These are phyloP conservation scores for Epinotia brunnichana DNA, from an alignment of 2,888 invertebrate species.

Conservation along the genomic window DNA sequence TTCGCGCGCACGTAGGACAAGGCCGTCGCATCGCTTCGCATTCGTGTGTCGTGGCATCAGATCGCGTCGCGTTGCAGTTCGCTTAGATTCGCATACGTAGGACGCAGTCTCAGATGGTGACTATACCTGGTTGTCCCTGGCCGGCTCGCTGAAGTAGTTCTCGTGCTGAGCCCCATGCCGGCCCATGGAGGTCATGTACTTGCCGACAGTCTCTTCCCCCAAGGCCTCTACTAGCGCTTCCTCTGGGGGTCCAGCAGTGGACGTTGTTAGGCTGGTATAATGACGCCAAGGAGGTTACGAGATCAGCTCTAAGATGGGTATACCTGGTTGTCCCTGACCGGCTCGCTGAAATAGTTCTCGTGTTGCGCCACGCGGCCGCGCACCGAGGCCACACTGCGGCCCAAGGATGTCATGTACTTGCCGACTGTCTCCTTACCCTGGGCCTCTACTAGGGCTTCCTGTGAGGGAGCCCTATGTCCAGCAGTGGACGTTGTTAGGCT, in stretches of 20 bases:
- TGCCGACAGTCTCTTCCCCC: conserved; percentile 64
- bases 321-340: conserved; percentile 73
- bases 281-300: too few relatives aligned
- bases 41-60: too few relatives aligned
- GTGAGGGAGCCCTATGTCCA: not conserved
- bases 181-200: conserved; percentile 58
- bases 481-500: too few relatives aligned
- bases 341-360: conserved; percentile 73
- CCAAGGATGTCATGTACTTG: conserved; percentile 58
- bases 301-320: too few relatives aligned
- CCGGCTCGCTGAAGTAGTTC: conserved; percentile 71
- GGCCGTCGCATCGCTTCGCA: too few relatives aligned
- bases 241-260: not conserved
- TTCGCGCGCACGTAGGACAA: too few relatives aligned
- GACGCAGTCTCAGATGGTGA: too few relatives aligned
- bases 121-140: conserved; percentile 73
- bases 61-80: too few relatives aligned
- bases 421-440: conserved; percentile 66
- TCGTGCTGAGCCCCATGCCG: conserved; percentile 71
- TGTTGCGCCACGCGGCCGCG: conserved; percentile 70
- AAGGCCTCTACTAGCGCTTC: conserved; percentile 62
- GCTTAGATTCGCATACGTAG: too few relatives aligned
- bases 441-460: conserved; percentile 59
- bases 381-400: conserved; percentile 63
- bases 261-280: too few relatives aligned